Evolutionary conservation across 1,140 invertebrate genomes (phyloP).

Genomic region (Armadillidium nasatum): DNA sequence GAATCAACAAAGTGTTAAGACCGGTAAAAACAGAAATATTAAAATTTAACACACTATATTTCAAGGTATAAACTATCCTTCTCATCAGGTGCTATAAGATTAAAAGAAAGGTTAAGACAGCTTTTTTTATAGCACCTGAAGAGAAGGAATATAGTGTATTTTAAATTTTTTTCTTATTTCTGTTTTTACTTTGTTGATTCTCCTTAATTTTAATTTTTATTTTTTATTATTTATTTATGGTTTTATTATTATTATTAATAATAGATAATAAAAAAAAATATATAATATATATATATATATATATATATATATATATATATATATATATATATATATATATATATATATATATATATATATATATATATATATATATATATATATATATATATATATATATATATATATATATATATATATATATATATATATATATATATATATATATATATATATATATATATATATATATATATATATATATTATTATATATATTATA

Average conservation of each 20-base stretch:
- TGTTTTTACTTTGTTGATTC: too few relatives aligned
- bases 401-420: background rate
- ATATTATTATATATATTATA: background rate
- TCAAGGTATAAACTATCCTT: too few relatives aligned
- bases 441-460: conserved; percentile 6
- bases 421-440: conserved; percentile 2
- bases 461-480: conserved; percentile 6
- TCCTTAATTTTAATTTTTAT: too few relatives aligned
- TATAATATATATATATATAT: background rate
- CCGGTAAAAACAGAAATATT: too few relatives aligned
- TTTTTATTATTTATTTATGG: too few relatives aligned
- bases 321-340: conserved; percentile 6
- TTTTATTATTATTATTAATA: too few relatives aligned
- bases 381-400: background rate
- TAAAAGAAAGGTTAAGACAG: background rate
- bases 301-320: background rate
- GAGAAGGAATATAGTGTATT: too few relatives aligned
- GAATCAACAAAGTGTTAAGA: too few relatives aligned
- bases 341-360: conserved; percentile 2
- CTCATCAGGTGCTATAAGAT: too few relatives aligned
- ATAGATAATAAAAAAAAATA: background rate
- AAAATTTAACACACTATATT: too few relatives aligned
- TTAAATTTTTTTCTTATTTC: too few relatives aligned
- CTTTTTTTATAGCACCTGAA: too few relatives aligned
- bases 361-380: background rate